Conservation (phyloP, 2,888 invertebrate genomes). For the Himalopsyche japonica region DNA sequence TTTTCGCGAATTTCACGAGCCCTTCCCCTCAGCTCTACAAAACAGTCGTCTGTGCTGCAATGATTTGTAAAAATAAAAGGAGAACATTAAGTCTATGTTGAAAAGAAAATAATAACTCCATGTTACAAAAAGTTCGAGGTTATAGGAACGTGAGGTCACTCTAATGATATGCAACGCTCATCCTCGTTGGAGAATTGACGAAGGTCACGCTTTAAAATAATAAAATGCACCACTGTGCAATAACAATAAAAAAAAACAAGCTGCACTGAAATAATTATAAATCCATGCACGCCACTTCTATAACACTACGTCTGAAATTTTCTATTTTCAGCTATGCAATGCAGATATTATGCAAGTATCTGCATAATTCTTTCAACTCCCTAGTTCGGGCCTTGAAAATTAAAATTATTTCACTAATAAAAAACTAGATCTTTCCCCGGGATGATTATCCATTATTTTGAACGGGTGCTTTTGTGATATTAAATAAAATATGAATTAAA, state of each 20-base stretch:
- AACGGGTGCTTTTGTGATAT: too few species aligned
- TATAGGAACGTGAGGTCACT: neutral
- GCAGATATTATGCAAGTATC: neutral
- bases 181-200: neutral
- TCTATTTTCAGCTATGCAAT: neutral
- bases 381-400: neutral
- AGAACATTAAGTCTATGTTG: too few species aligned
- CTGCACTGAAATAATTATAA: neutral
- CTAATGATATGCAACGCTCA: neutral
- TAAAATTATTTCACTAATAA: neutral
- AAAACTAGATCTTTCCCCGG: neutral
- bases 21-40: too few species aligned
- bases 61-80: too few species aligned
- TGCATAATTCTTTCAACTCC: neutral
- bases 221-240: neutral
- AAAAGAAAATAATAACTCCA: too few species aligned
- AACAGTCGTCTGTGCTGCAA: neutral
- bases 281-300: neutral
- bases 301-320: neutral
- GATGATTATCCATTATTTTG: too few species aligned
- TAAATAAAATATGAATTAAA: too few species aligned
- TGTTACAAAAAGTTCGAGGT: too few species aligned
- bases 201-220: neutral
- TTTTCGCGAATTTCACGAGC: too few species aligned
- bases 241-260: neutral